Evolutionary conservation across 2,797 vertebrate species (phyloP), one percentile per base, ranked within the genome.

Genomic region (Streptopelia turtur): DNA sequence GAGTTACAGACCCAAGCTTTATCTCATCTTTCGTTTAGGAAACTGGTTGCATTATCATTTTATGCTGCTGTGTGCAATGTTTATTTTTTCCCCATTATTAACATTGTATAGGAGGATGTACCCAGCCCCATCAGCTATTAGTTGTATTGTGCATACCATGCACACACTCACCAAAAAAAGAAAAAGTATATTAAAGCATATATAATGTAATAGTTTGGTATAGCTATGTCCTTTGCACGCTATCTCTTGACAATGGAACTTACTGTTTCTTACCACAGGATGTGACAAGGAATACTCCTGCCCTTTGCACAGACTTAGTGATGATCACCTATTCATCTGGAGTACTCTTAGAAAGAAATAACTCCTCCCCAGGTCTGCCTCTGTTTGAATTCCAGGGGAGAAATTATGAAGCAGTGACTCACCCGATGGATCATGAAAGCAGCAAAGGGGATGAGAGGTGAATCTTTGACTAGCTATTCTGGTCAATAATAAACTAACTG

Each of bases 11-110:
- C 85, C 69, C 88, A 52, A 56, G 91, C 83, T 94, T 97, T 96
- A 97, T 97, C 96, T 94, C 95, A 91, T 91, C 95, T 91, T 86
- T 94, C 93, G 47, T 66, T 80, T 91, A 96, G 95, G 96, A 95
- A 97, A 86, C 79, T 91, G 91, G 57, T 63, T 95, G 87, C 83
- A 82, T 93, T 96, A 96, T 95, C 91, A 84, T 87, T 94, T 87
- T 60, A 93, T 86, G 76, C 90, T 89, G 89, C 91, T 93, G 59
- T 74, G 80, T 87, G 87, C 80, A 91, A 57, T 95, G 95, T 95
- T 94, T 97, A 95, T 94, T 94, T 96, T 90, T 79, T 59, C 70
- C 72, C 80, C 63, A 72, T 96, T 94, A 94, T 90, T 91, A 96
- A 76, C 63, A 88, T 93, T 96, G 74, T 96, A 94, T 95, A 84